Base-by-base conservation (phyloP, 2,797 vertebrate species). In the Micrastur ruficollis region DNA sequence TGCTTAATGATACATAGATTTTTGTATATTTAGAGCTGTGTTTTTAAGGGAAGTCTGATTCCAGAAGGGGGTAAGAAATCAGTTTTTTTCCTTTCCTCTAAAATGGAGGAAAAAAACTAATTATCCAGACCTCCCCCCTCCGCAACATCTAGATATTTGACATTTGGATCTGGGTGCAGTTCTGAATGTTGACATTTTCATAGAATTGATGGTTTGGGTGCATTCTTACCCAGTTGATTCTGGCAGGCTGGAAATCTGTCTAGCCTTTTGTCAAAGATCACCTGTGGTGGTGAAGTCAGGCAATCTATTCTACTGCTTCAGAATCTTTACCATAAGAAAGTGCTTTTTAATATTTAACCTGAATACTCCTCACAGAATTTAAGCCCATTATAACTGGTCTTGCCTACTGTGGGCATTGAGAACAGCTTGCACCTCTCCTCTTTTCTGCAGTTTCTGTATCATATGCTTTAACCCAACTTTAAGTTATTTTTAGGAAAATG, bases 101-200 rank as follows among this genome's bases (percentile, higher is more conserved):
- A 87, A 79, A 36, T 26, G 2, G 38, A 84, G 31, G 19, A 44
- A 66, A 82, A 44, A 0, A 0, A 0, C 38, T 71, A 2, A 34
- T 62, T 75, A 49, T 6, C 4, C 10, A 89, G 17, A 40, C 5
- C 20, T 8, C 16, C 44, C 11, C 42, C 19, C 3, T 32, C 8
- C 6, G 2, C 18, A 59, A 1, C 4, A 44, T 27, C 36, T 76
- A 36, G 4, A 26, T 58, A 42, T 66, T 66, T 70, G 61, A 42
- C 23, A 16, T 11, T 29, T 81, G 8, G 14, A 47, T 52, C 34
- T 71, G 29, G 10, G 22, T 58, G 14, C 6, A 68, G 46, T 38
- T 72, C 7, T 58, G 75, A 78, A 65, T 31, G 4, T 7, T 52
- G 18, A 6, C 6, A 75, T 76, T 85, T 75, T 80, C 47, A 80